Percentiles rank a stretch among this genome's conserved stretches.
These are phyloP conservation scores for Melanaphis sacchari DNA, from an alignment of 1,140 invertebrate genomes.

Conservation along the genomic window DNA sequence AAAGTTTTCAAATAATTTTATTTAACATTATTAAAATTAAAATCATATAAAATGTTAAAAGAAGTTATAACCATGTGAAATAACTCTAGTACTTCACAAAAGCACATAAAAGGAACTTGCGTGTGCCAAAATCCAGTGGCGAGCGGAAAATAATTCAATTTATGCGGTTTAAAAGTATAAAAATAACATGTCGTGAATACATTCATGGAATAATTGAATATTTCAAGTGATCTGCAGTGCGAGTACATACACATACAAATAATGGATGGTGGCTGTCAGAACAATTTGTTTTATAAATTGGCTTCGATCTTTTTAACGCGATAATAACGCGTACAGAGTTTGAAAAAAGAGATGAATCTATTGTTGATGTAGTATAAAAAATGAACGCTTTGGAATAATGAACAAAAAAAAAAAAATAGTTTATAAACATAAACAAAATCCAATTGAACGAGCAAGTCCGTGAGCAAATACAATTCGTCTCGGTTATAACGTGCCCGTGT, in stretches of 20 bases:
- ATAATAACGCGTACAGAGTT: conserved; percentile 57
- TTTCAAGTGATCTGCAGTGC: conserved; percentile 41
- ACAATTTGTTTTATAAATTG: conserved; percentile 57
- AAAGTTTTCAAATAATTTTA: neutral
- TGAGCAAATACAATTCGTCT: conserved; percentile 58
- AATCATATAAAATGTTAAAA: neutral
- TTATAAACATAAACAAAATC: conserved; percentile 57
- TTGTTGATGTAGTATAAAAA: conserved; percentile 52
- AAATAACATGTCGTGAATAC: conserved; percentile 43
- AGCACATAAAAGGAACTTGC: neutral
- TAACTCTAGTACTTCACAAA: neutral
- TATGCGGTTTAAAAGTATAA: neutral
- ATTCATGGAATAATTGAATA: conserved; percentile 27
- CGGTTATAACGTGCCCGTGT: conserved; percentile 55
- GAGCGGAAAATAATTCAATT: conserved; percentile 15
- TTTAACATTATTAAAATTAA: neutral
- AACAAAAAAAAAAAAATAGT: conserved; percentile 51
- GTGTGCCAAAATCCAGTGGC: neutral
- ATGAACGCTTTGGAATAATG: conserved; percentile 56
- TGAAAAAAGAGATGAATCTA: conserved; percentile 55
- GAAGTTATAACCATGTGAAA: neutral
- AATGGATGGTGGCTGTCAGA: conserved; percentile 39
- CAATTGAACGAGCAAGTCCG: conserved; percentile 54
- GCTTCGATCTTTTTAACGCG: conserved; percentile 55
- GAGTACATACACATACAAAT: conserved; percentile 20